phyloP scores from a whole-genome alignment of 2,797 vertebrate species.

The Acanthornis magna region DNA sequence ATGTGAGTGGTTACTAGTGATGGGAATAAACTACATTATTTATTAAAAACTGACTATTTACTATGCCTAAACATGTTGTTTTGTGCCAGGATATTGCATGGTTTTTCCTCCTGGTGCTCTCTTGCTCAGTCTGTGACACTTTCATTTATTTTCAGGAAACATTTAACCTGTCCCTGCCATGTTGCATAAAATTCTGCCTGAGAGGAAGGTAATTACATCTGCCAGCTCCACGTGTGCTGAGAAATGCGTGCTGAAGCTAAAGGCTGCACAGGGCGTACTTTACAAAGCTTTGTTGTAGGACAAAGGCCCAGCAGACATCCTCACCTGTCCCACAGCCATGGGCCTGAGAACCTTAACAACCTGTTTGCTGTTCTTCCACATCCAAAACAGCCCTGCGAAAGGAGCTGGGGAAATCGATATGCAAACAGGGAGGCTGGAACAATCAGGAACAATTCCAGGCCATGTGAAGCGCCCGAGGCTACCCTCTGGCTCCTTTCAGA shows the following conservation, averaged over 20 bases:
- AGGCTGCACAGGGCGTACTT: background rate
- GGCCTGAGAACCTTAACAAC: background rate
- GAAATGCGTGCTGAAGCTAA: background rate
- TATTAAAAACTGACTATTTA: background rate
- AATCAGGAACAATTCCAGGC: background rate
- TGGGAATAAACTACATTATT: background rate
- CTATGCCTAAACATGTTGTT: background rate
- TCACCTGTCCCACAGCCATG: fast-evolving
- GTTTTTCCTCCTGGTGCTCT: background rate
- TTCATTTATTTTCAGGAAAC: background rate
- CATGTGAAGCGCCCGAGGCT: background rate
- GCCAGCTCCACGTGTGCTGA: background rate
- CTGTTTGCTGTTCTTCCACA: background rate
- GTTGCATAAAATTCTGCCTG: background rate
- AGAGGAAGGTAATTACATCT: background rate
- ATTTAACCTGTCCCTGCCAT: background rate
- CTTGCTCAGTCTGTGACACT: background rate
- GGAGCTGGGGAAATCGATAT: background rate
- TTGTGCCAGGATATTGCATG: background rate
- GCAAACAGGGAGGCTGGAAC: background rate
- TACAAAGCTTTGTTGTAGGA: background rate
- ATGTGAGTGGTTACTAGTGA: background rate
- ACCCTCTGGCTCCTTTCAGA: background rate
- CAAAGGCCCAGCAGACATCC: too few relatives aligned
- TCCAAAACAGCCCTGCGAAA: background rate